Evolutionary conservation across 2,888 invertebrate genomes (phyloP), one percentile per base, ranked within the genome.

Genomic region (Cheiracanthium punctorium): DNA sequence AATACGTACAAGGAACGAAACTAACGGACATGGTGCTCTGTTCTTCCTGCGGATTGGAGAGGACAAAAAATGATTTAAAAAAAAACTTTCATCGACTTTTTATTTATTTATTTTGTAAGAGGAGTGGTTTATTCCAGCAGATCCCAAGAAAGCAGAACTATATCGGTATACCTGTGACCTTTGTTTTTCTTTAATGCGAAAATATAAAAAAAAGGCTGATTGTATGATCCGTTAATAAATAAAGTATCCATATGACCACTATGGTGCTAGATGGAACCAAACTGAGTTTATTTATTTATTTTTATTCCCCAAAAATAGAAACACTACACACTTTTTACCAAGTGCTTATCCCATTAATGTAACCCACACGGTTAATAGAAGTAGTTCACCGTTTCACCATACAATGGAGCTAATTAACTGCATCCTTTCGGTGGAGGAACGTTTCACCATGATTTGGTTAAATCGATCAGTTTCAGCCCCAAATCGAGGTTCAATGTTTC

Each of bases 251-350:
- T 75, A 86, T 74, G 85, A 80, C 80, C 85, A 70, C 70, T 86
- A 86, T 86, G 85, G 85, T 86, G 85, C 85, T 86, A 86, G 85
- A 86, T 86, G 80, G 85, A 86, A 76, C 76, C 76, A 30, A 41
- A 65, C 28, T 33, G 32, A 52, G n/a, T n/a, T n/a, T n/a, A n/a
- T n/a, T n/a, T n/a, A n/a, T n/a, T n/a, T n/a, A 48, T 30, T 43
- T 52, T 73, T 48, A 64, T 73, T 80, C 7, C n/a, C n/a, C n/a
- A n/a, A n/a, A n/a, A n/a, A n/a, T n/a, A n/a, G n/a, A n/a, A n/a
- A n/a, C 67, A 67, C 14, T 64, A 8, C 5, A 58, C 58, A 58
- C 41, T 14, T 1, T 48, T 48, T 20, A 7, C 14, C 14, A 48
- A 2, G 48, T 41, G 8, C 8, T 41, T 41, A 41, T 8, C 14